Percentiles rank a stretch among this genome's conserved stretches.
Evolutionary conservation across 2,797 vertebrate species (phyloP).

Genomic region (Crenichthys baileyi): DNA sequence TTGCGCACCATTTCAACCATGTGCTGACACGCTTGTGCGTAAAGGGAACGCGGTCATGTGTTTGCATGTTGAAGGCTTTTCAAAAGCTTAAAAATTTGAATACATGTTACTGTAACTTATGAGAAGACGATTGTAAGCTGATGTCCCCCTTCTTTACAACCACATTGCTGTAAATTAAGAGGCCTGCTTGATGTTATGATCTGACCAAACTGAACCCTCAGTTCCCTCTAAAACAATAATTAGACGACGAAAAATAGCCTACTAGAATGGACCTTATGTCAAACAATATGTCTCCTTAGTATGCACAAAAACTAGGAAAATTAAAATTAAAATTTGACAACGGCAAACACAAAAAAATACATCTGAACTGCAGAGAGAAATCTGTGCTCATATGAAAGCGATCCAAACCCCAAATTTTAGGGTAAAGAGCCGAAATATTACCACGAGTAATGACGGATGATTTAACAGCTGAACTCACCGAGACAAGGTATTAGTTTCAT

Average conservation of each 20-base stretch:
- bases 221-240: slow-evolving; percentile 53
- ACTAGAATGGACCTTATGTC: slow-evolving; percentile 70
- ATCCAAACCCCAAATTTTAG: background rate
- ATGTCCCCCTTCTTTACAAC: slow-evolving; percentile 29
- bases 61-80: slow-evolving; percentile 63
- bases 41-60: slow-evolving; percentile 37
- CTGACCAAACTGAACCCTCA: slow-evolving; percentile 66
- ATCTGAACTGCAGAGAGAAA: background rate
- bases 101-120: slow-evolving; percentile 67
- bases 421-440: background rate
- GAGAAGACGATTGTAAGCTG: slow-evolving; percentile 54
- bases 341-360: background rate
- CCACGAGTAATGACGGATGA: background rate
- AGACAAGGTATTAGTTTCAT: background rate
- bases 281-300: slow-evolving; percentile 65
- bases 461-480: background rate
- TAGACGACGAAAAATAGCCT: slow-evolving; percentile 55
- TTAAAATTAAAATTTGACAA: background rate
- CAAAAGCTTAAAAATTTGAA: slow-evolving; percentile 60
- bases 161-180: slow-evolving; percentile 76
- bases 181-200: slow-evolving; percentile 70
- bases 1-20: slow-evolving; percentile 31
- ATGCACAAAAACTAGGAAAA: background rate
- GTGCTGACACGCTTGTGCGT: slow-evolving; percentile 18
- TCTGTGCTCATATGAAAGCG: background rate